These are phyloP conservation scores for Lucilia sericata DNA, from an alignment of 1,140 invertebrate genomes.

Conservation along the genomic window DNA sequence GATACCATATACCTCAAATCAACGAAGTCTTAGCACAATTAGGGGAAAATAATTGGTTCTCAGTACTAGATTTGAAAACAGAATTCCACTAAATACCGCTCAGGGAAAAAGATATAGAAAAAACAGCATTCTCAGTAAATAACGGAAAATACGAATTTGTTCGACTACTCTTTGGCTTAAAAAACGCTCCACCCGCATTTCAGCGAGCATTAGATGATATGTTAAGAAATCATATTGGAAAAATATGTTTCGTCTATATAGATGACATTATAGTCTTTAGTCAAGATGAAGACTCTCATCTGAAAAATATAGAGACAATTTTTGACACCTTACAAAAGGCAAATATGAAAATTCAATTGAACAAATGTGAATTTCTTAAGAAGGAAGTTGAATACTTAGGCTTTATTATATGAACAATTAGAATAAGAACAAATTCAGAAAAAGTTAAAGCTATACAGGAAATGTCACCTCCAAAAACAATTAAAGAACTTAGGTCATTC, in stretches of 20 bases:
- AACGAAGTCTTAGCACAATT: background rate
- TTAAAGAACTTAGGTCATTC: slow-evolving; percentile 44
- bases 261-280: slow-evolving; percentile 44
- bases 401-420: slow-evolving; percentile 47
- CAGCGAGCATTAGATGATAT: too few species aligned
- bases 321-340: slow-evolving; percentile 54
- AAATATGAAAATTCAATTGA: slow-evolving; percentile 67
- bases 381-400: slow-evolving; percentile 51
- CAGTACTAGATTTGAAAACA: background rate
- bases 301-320: slow-evolving; percentile 36
- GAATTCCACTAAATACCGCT: slow-evolving; percentile 13
- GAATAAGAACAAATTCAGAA: slow-evolving; percentile 48
- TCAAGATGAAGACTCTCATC: slow-evolving; percentile 28
- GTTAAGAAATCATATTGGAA: slow-evolving; percentile 41
- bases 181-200: too few species aligned
- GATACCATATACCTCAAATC: slow-evolving; percentile 20
- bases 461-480: slow-evolving; percentile 45
- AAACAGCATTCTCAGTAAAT: too few species aligned
- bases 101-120: too few species aligned
- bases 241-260: slow-evolving; percentile 45
- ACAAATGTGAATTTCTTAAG: slow-evolving; percentile 67
- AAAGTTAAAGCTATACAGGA: slow-evolving; percentile 46
- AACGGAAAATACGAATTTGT: too few species aligned
- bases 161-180: too few species aligned
- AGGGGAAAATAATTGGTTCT: background rate